Base-by-base conservation (phyloP, 2,888 invertebrate genomes). In the Pyrrhia umbra region DNA sequence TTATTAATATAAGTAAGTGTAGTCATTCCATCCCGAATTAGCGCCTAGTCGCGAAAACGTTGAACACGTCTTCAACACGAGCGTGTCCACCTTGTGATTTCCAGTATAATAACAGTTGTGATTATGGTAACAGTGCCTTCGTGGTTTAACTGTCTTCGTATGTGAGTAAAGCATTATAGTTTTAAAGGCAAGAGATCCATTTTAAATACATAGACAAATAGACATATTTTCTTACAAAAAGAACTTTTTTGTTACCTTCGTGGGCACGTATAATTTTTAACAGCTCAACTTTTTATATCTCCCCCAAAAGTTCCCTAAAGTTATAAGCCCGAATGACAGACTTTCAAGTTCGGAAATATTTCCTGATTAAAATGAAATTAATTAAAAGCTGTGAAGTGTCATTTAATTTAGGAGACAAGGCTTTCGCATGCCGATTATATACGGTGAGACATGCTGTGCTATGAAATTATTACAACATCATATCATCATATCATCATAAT, bases 331-430 rank as follows among this genome's bases (percentile, higher is more conserved):
- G 25, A 57, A 25, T 23, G 49, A 46, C 50, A 25, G 34, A 21
- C 34, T 34, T 34, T 34, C 16, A 49, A 34, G 9, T 46, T 42
- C 9, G 18, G 9, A 23, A 50, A 15, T 16, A 39, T 40, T 51
- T 66, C 47, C 47, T 4, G 1, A n/a, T 34, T 5, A 34, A 34
- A 27, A 1, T 27, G 13, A n/a, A 34, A n/a, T 6, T 34, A 34
- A n/a, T n/a, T 34, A 34, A 34, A 34, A 34, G 34, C 34, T n/a
- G 45, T 50, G 50, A 34, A 21, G 25, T 68, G 50, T 39, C 45
- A 62, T 45, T 52, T 37, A 20, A 50, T 62, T 68, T 67, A 66
- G 25, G 37, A 30, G 27, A 47, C 25, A 30, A 25, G 37, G 20
- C 20, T 56, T 6, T 52, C 30, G 16, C n/a, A n/a, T n/a, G n/a